Evolutionary conservation across 2,113 vertebrate species (phyloP).

Genomic region (Trematocara marginatum): DNA sequence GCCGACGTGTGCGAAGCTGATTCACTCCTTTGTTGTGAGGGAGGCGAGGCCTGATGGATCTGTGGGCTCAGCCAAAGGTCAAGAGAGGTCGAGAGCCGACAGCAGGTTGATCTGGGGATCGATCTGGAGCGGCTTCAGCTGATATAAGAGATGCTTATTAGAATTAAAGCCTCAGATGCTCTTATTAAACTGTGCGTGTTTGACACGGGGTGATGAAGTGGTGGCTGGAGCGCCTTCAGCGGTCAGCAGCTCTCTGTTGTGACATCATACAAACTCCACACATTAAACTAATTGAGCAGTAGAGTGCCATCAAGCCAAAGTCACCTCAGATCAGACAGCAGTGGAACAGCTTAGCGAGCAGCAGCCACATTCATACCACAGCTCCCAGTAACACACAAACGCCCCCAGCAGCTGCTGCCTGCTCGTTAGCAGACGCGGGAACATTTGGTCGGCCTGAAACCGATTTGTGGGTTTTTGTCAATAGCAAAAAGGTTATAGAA

Average conservation of each 20-base stretch:
- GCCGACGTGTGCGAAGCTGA: too few relatives aligned
- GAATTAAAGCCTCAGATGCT: constrained; percentile 27
- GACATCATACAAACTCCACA: background rate
- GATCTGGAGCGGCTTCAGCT: background rate
- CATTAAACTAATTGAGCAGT: constrained; percentile 28
- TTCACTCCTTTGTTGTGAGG: background rate
- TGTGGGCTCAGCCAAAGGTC: background rate
- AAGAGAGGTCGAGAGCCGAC: background rate
- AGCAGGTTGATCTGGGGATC: background rate
- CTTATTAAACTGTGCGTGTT: constrained; percentile 16
- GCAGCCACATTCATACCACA: background rate
- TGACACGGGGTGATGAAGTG: constrained; percentile 24
- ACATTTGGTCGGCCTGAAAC: background rate
- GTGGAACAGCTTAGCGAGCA: background rate
- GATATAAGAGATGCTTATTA: constrained; percentile 10
- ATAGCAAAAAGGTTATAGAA: background rate
- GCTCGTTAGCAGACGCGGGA: background rate
- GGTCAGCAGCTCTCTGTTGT: background rate
- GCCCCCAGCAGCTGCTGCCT: background rate
- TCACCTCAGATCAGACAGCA: background rate
- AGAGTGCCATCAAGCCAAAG: background rate
- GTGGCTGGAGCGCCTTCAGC: background rate
- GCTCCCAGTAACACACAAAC: background rate
- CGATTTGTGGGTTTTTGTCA: background rate
- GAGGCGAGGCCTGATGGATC: background rate